phyloP scores from a whole-genome alignment of 2,888 invertebrate genomes.

The Chesias legatella region DNA sequence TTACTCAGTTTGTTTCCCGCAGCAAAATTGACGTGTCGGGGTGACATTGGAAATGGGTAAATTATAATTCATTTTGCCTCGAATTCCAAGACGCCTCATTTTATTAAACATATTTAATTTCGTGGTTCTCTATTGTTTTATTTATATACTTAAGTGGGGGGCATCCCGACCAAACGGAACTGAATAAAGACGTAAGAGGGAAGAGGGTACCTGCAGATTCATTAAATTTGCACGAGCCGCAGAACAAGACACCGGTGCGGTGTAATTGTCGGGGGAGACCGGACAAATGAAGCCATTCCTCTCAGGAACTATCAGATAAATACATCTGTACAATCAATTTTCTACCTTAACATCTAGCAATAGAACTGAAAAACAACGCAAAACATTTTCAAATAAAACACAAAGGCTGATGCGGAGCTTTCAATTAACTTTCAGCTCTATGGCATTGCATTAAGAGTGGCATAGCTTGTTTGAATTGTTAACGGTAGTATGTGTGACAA shows the following conservation, averaged over 20 bases:
- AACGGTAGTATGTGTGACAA: constrained; percentile 23
- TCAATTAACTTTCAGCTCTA: constrained; percentile 2
- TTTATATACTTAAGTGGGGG: no score
- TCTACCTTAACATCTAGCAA: constrained; percentile 13
- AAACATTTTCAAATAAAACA: background rate
- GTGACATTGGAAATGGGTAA: no score
- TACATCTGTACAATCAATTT: constrained; percentile 7
- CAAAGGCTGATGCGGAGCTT: background rate
- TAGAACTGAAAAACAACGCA: constrained; percentile 5
- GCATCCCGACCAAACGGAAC: constrained; percentile 17
- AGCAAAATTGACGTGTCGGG: no score
- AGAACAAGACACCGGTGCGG: constrained; percentile 44
- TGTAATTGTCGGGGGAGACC: constrained; percentile 53
- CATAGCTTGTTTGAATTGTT: constrained; percentile 8
- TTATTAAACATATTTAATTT: no score
- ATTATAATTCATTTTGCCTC: no score
- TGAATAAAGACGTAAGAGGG: constrained; percentile 23
- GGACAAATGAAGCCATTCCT: constrained; percentile 58
- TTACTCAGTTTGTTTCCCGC: no score
- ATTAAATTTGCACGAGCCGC: constrained; percentile 60
- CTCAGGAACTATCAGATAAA: constrained; percentile 22
- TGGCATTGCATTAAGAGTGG: background rate
- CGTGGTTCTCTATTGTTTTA: no score
- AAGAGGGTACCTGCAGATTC: constrained; percentile 30
- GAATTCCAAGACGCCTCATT: no score